Percentiles rank a stretch among this genome's conserved stretches.
Conservation (phyloP, 1,140 invertebrate species). For the Lerema accius region DNA sequence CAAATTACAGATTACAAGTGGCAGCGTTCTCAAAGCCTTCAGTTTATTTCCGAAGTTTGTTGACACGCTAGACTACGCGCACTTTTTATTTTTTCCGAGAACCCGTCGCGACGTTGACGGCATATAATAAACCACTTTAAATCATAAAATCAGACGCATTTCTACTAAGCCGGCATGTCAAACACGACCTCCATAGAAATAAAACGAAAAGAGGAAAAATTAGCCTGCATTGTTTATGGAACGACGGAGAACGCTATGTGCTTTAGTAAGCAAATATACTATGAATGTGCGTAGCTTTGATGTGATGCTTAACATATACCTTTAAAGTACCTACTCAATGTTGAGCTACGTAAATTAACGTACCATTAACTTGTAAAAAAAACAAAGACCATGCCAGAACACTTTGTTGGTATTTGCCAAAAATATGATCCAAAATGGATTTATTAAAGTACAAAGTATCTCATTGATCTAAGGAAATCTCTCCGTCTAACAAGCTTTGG, state of each 20-base stretch:
- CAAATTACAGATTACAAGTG: neutral
- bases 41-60: conserved; percentile 50
- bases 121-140: conserved; percentile 56
- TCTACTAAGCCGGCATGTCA: conserved; percentile 49
- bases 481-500: no score
- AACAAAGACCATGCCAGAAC: no score
- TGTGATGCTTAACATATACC: no score
- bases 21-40: conserved; percentile 5
- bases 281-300: neutral
- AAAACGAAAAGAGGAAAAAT: conserved; percentile 40
- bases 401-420: no score
- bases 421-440: no score
- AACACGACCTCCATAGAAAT: conserved; percentile 47
- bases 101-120: conserved; percentile 46
- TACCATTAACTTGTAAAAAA: no score
- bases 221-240: conserved; percentile 39
- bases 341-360: no score
- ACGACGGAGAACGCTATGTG: neutral
- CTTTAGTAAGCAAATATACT: neutral
- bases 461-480: no score
- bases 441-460: no score
- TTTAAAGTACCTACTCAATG: no score
- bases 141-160: conserved; percentile 64
- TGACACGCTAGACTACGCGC: conserved; percentile 49
- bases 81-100: conserved; percentile 38